A percentile compares a stretch with the other conserved stretches of the same genome.
phyloP scores from a whole-genome alignment of 2,113 vertebrate genomes.

The Tragelaphus buxtoni region DNA sequence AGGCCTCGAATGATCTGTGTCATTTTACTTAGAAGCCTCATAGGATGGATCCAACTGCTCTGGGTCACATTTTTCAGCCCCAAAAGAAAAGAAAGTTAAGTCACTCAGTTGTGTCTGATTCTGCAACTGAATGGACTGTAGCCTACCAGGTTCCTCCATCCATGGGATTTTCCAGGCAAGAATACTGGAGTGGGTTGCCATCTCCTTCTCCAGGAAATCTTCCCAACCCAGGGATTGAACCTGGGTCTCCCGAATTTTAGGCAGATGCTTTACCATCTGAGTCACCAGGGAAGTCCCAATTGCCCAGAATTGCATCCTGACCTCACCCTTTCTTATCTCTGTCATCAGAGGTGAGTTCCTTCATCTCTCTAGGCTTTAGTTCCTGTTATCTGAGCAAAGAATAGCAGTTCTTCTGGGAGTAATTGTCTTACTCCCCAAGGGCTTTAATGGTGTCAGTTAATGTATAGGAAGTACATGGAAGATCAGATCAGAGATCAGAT shows the following conservation, averaged over 20 bases:
- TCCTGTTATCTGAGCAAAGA: background rate
- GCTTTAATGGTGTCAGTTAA: background rate
- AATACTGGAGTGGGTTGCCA: background rate
- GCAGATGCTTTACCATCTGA: background rate
- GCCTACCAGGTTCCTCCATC: background rate
- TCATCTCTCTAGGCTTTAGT: too few species aligned
- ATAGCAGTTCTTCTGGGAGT: accelerated
- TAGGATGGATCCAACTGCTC: background rate
- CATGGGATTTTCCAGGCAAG: background rate
- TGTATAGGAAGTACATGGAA: background rate
- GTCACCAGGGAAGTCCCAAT: background rate
- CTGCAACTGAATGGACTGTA: background rate
- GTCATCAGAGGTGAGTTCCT: background rate
- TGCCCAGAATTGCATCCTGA: background rate
- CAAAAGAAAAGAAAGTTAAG: background rate
- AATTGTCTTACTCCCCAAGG: background rate
- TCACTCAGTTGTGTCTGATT: background rate
- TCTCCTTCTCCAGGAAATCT: background rate
- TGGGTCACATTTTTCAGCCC: background rate
- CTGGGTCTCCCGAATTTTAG: background rate
- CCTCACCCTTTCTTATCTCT: background rate
- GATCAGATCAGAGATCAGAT: too few species aligned
- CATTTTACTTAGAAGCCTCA: background rate
- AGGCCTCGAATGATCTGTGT: background rate
- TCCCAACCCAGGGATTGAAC: background rate